Base-by-base conservation (phyloP, 2,888 invertebrate species). In the Thumatha senex region DNA sequence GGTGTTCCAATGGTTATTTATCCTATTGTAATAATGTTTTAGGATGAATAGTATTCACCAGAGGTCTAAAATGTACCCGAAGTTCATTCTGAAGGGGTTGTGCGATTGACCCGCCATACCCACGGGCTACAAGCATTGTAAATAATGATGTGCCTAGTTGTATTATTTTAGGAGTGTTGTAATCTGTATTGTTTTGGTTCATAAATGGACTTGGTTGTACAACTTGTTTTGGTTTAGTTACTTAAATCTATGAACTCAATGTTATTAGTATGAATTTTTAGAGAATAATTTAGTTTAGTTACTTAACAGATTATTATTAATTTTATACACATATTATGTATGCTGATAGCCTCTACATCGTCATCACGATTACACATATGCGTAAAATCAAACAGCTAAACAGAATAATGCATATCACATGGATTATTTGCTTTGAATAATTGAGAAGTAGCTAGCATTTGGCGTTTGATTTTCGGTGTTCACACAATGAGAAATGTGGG, bases 1-100 rank as follows among this genome's bases (percentile, higher is more conserved):
- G 78, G 76, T 77, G 79, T 80, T 82, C 76, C 79, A 82, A 85
- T 80, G 76, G 78, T 79, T 80, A 83, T 85, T 84, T 82, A 79
- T 74, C 63, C 75, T 53, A 76, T 87, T 87, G 85, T 86, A 56
- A 61, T 59, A 72, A 61, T 65, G 74, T 79, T 80, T 81, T 82
- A 76, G 84, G 80, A 83, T 80, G 77, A 84, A 82, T 81, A 72
- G 70, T 67, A 66, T 66, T 69, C 52, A 61, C 52, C 7, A 53
- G 58, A 63, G 64, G 61, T 67, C 67, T 61, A 63, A 60, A 73
- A 71, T 74, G 66, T 72, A 57, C 18, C 56, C 58, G 57, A 61
- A 71, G 66, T 76, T 67, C 60, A 79, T 76, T 72, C 58, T 59
- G 56, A 40, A 46, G 61, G 66, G 58, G 40, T 50, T 60, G 56